These are phyloP conservation scores for Patiria pectinifera DNA, from an alignment of 53 echinoderm and acorn worm species.

Conservation along the genomic window DNA sequence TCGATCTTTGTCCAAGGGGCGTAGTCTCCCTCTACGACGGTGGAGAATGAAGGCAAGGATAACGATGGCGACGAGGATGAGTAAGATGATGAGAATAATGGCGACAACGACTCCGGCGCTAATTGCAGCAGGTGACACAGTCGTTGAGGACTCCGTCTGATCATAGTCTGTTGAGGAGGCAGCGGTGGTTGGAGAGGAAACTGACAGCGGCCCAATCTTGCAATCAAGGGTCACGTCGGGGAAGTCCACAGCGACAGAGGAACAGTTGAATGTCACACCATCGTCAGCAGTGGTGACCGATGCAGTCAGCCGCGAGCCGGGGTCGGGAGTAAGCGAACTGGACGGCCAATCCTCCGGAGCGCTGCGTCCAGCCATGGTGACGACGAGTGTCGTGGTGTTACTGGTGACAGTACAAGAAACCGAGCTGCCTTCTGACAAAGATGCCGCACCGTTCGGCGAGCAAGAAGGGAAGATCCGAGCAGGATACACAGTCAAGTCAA, in stretches of 20 bases:
- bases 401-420: constrained; percentile 16
- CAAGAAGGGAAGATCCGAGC: constrained; percentile 39
- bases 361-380: not conserved
- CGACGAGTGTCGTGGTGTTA: not conserved
- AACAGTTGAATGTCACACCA: constrained; percentile 40
- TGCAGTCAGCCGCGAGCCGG: constrained; percentile 14
- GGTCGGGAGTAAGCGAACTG: not conserved
- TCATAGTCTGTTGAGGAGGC: not conserved
- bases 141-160: not conserved
- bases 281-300: constrained; percentile 14
- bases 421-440: constrained; percentile 5
- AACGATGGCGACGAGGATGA: not conserved
- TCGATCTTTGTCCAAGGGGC: not conserved
- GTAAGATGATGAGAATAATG: not conserved
- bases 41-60: constrained; percentile 9
- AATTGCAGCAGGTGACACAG: not conserved
- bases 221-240: constrained; percentile 24
- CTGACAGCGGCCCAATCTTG: constrained; percentile 50
- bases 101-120: not conserved
- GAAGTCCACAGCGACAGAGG: constrained; percentile 25
- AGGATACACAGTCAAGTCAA: constrained; percentile 34
- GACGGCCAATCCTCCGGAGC: constrained; percentile 8
- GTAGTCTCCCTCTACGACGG: constrained; percentile 12
- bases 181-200: constrained; percentile 2
- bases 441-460: constrained; percentile 41